Conservation (phyloP, 1,140 invertebrate species). For the Gryon sp. region DNA sequence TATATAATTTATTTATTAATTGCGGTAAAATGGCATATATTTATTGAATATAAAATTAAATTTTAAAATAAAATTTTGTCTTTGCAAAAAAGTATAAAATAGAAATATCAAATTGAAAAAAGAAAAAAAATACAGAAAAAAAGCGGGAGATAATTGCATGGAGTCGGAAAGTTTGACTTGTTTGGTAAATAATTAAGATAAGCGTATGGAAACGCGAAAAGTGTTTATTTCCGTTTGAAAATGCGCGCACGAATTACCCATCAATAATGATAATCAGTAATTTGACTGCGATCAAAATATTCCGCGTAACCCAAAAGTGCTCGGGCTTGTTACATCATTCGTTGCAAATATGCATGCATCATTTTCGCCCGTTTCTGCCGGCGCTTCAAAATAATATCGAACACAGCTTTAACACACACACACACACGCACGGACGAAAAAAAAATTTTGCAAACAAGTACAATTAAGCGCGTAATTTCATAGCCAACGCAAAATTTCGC, state of each 20-base stretch:
- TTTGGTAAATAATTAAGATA: slow-evolving; percentile 48
- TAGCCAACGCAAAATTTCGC: slow-evolving; percentile 23
- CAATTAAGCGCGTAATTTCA: slow-evolving; percentile 47
- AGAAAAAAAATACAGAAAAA: no score
- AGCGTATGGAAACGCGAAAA: slow-evolving; percentile 9
- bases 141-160: slow-evolving; percentile 19
- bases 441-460: slow-evolving; percentile 29
- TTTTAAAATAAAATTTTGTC: no score
- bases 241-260: slow-evolving; percentile 33
- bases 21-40: no score
- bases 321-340: slow-evolving; percentile 21
- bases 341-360: slow-evolving; percentile 21
- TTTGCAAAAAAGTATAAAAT: no score
- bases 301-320: slow-evolving; percentile 15
- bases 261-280: slow-evolving; percentile 46
- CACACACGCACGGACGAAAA: no score
- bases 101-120: no score
- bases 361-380: slow-evolving; percentile 2
- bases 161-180: neutral
- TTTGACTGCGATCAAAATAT: slow-evolving; percentile 27
- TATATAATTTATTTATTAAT: no score
- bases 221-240: slow-evolving; percentile 16
- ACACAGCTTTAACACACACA: no score
- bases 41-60: no score
- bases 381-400: slow-evolving; percentile 27